phyloP scores from a whole-genome alignment of 2,888 invertebrate species.

The Microplitis deprimator region DNA sequence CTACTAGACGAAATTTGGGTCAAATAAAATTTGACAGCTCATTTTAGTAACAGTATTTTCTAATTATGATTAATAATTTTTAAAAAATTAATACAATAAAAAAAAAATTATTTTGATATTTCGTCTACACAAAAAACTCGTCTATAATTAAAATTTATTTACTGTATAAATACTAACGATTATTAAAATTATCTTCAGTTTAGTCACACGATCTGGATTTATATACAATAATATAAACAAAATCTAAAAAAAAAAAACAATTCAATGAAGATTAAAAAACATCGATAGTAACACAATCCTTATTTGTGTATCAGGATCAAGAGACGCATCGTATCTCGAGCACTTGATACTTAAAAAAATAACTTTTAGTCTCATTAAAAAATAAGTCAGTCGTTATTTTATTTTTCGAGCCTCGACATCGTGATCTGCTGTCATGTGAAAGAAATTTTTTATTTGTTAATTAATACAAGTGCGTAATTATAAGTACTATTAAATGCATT shows the following conservation, averaged over 20 bases:
- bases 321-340: background rate
- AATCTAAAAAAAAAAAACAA: background rate
- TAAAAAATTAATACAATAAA: too few species aligned
- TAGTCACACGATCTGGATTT: background rate
- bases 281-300: conserved; percentile 25
- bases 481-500: background rate
- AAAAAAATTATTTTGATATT: too few species aligned
- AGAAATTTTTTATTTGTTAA: too few species aligned
- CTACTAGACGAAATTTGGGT: too few species aligned
- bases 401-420: background rate
- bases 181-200: background rate
- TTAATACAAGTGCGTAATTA: too few species aligned
- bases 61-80: too few species aligned
- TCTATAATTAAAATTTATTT: too few species aligned
- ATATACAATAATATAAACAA: background rate
- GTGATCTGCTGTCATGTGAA: background rate
- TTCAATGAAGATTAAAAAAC: background rate
- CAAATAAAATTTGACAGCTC: too few species aligned
- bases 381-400: background rate
- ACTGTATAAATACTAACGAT: too few species aligned
- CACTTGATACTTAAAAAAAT: background rate
- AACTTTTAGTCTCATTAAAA: background rate
- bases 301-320: background rate
- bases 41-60: too few species aligned
- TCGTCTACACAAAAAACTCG: too few species aligned